These are phyloP conservation scores for Boloria euphrosyne DNA, from an alignment of 2,888 invertebrate genomes.

Conservation along the genomic window DNA sequence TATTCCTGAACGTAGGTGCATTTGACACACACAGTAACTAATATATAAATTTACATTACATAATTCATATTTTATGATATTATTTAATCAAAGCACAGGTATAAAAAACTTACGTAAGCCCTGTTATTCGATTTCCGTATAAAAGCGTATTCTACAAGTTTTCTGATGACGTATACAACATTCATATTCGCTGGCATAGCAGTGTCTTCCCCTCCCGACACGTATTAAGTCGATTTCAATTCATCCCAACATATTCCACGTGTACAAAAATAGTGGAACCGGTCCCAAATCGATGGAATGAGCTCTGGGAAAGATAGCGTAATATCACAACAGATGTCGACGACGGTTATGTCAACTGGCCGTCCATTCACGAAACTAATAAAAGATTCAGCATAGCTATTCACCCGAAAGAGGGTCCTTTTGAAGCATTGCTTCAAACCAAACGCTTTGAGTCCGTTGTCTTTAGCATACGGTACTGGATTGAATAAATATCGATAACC, in stretches of 20 bases:
- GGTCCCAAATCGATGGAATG: constrained; percentile 63
- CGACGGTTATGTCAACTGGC: constrained; percentile 79
- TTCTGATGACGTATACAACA: constrained; percentile 45
- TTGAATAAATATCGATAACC: too few relatives aligned
- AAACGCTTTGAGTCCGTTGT: constrained; percentile 58
- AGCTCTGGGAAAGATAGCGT: constrained; percentile 64
- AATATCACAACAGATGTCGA: constrained; percentile 80
- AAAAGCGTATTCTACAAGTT: constrained; percentile 41
- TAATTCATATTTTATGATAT: too few relatives aligned
- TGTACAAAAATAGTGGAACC: constrained; percentile 65
- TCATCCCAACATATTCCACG: constrained; percentile 64
- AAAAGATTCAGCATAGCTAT: constrained; percentile 81
- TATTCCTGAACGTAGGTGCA: too few relatives aligned
- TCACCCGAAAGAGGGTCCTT: constrained; percentile 70
- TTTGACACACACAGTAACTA: too few relatives aligned
- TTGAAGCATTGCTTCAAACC: constrained; percentile 58
- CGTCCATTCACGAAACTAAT: constrained; percentile 79
- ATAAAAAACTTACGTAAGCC: constrained; percentile 15
- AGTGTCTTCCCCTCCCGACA: constrained; percentile 40
- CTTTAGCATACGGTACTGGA: constrained; percentile 61
- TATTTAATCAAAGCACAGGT: background rate
- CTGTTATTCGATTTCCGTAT: constrained; percentile 39
- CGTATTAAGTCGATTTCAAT: constrained; percentile 59
- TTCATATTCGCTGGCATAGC: constrained; percentile 46
- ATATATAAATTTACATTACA: too few relatives aligned